These are phyloP conservation scores for Flexamia atlantica DNA, from an alignment of 2,888 invertebrate genomes.

Conservation along the genomic window DNA sequence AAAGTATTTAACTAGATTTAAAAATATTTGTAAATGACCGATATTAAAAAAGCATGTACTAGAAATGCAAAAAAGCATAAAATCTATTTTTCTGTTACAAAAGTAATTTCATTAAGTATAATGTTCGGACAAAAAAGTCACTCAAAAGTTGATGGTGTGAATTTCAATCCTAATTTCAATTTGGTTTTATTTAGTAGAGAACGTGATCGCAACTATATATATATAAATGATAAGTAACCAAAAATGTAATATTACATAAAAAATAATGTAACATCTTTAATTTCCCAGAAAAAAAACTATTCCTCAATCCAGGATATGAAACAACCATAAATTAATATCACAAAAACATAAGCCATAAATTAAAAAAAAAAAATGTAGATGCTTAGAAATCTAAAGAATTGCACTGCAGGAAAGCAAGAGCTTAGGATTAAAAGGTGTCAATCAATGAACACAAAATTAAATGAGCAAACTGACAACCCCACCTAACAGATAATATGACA, in stretches of 20 bases:
- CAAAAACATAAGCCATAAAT: slow-evolving; percentile 8
- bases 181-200: not conserved
- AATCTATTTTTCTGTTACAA: too few species aligned
- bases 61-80: too few species aligned
- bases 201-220: not conserved
- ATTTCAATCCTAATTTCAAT: not conserved
- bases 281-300: too few species aligned
- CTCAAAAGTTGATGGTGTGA: not conserved
- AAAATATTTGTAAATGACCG: too few species aligned
- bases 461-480: slow-evolving; percentile 24
- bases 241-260: not conserved
- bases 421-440: not conserved
- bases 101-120: not conserved
- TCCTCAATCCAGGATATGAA: not conserved
- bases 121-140: not conserved
- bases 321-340: slow-evolving; percentile 5
- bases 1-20: too few species aligned
- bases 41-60: too few species aligned
- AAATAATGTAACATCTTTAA: not conserved
- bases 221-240: too few species aligned
- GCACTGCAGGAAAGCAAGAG: not conserved
- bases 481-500: not conserved
- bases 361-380: slow-evolving; percentile 5
- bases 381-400: slow-evolving; percentile 13
- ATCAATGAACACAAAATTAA: slow-evolving; percentile 19